Evolutionary conservation across 64 coral and sea anemone genomes (phyloP), one percentile per base, ranked within the genome.

Genomic region (Stylophora pistillata): DNA sequence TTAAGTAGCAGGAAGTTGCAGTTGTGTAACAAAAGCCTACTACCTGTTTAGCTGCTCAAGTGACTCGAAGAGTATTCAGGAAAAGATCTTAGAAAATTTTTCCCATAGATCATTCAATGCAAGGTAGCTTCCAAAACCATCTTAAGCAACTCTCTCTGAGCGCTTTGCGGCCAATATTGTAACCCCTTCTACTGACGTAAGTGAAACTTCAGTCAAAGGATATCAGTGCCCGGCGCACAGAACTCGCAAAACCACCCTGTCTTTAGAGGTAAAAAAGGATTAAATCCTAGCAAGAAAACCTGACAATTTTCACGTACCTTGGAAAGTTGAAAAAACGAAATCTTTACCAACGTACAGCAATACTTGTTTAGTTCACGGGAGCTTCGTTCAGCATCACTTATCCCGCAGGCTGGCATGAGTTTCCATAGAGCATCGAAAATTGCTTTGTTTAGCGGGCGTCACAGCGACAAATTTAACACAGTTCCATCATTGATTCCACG

Each of bases 361-460:
- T 25, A 68, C 62, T 65, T 10, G 56, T 68, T 73, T 59, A 77
- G 58, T 77, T 47, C 37, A 4, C 37, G 37, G 37, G 7, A 47
- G 37, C 37, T 47, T 47, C n/a, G 32, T 20, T 81, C 25, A 58
- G 78, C 15, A 58, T 68, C n/a, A 1, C 3, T 47, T 47, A 3
- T 16, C 47, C 34, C 53, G 32, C 61, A 26, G 11, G 52, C 17
- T 20, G 62, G 20, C 32, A 14, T 16, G 18, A 17, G 29, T 13
- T 70, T 84, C 62, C 21, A 17, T 54, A 32, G 32, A 69, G 80
- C 80, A 84, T 70, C 53, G 20, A 84, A 84, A 69, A 69, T 84
- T 13, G 80, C 80, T 54, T 84, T 69, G 80, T 69, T 84, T 21
- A 15, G 37, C 30, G 60, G 15, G 37, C 30, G 60, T 84, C 33